These are phyloP conservation scores for Zaprionus taronus DNA, from an alignment of 1,140 invertebrate species.

Conservation along the genomic window DNA sequence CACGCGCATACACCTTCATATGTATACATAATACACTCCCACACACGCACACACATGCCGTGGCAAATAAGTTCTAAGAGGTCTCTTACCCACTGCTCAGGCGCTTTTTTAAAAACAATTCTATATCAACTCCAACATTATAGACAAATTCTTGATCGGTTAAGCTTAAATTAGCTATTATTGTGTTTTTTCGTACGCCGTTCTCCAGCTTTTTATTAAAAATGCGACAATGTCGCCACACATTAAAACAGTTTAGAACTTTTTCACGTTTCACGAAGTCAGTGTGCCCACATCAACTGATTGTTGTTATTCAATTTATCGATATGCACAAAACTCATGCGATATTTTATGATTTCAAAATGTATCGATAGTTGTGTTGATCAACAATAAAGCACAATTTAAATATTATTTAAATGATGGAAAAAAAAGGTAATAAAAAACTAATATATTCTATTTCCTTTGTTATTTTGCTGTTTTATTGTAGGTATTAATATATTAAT, in stretches of 20 bases:
- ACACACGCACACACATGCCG: constrained; percentile 54
- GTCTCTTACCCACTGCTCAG: constrained; percentile 77
- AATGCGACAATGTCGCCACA: constrained; percentile 73
- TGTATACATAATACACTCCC: constrained; percentile 45
- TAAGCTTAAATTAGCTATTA: constrained; percentile 73
- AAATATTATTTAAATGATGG: not conserved
- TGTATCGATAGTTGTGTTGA: constrained; percentile 17
- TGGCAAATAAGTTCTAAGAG: constrained; percentile 67
- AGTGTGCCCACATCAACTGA: constrained; percentile 38
- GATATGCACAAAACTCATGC: not conserved
- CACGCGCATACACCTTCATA: constrained; percentile 31
- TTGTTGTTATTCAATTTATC: constrained; percentile 13
- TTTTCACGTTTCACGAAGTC: constrained; percentile 44
- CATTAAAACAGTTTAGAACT: constrained; percentile 59
- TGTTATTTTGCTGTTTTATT: not conserved
- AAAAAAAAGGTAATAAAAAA: not conserved
- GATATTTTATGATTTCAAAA: not conserved
- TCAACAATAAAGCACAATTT: not conserved
- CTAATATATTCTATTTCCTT: not conserved
- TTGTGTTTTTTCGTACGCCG: constrained; percentile 53
- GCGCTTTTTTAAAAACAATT: constrained; percentile 74
- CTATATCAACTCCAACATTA: constrained; percentile 81
- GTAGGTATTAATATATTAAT: not conserved
- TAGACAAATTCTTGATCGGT: constrained; percentile 80
- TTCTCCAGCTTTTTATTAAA: constrained; percentile 76